Evolutionary conservation across 2,888 invertebrate species (phyloP).

Genomic region (Drosophila putrida): DNA sequence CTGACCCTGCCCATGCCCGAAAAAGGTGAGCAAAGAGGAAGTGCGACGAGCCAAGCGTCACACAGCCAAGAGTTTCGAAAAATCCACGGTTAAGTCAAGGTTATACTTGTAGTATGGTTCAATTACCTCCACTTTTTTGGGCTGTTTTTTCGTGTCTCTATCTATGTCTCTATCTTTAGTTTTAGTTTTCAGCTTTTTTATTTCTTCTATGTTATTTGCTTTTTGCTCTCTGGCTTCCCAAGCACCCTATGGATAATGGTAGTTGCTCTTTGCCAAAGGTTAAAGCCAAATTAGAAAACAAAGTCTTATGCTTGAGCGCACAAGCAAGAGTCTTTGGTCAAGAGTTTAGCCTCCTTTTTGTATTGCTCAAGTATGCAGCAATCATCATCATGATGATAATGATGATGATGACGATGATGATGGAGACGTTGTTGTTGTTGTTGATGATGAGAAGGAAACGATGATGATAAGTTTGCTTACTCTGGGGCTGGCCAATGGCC

Average conservation of each 20-base stretch:
- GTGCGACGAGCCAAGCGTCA: slow-evolving; percentile 40
- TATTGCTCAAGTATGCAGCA: slow-evolving; percentile 54
- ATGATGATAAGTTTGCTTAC: slow-evolving; percentile 57
- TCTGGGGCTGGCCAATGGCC: slow-evolving; percentile 55
- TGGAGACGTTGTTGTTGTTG: slow-evolving; percentile 27
- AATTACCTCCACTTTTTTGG: slow-evolving; percentile 66
- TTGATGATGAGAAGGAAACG: slow-evolving; percentile 2
- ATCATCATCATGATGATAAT: slow-evolving; percentile 28
- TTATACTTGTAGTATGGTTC: slow-evolving; percentile 66
- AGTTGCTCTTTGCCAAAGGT: slow-evolving; percentile 64
- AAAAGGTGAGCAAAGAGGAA: slow-evolving; percentile 16
- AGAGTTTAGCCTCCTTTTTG: slow-evolving; percentile 39
- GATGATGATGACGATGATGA: slow-evolving; percentile 16
- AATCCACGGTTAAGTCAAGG: slow-evolving; percentile 70
- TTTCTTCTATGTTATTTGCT: slow-evolving; percentile 6
- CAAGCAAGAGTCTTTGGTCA: slow-evolving; percentile 67
- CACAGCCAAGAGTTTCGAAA: slow-evolving; percentile 41
- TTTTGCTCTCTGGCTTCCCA: slow-evolving; percentile 9
- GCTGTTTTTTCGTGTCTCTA: slow-evolving; percentile 27
- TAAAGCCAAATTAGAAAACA: slow-evolving; percentile 75
- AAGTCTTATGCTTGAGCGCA: slow-evolving; percentile 70
- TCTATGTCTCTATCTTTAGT: slow-evolving; percentile 1
- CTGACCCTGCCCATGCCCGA: neutral
- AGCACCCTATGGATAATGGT: slow-evolving; percentile 46
- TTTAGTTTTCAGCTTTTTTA: neutral